These are phyloP conservation scores for Paramormyrops hopkinsi DNA, from an alignment of 2,797 vertebrate genomes.

Conservation along the genomic window DNA sequence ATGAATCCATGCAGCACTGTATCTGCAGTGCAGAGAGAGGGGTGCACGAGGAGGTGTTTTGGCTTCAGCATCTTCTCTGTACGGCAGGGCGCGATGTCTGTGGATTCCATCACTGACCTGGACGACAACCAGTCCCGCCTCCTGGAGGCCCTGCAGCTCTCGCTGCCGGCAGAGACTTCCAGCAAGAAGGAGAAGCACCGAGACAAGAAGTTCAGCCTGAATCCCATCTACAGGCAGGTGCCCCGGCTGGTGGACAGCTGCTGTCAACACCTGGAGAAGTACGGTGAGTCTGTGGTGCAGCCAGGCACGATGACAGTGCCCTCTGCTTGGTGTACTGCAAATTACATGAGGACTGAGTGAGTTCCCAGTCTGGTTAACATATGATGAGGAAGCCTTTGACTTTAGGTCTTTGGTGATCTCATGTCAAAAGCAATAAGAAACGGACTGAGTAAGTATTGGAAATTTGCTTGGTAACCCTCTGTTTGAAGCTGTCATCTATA, in stretches of 20 bases:
- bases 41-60: not conserved
- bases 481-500: not conserved
- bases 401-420: not conserved
- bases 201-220: slow-evolving; percentile 88
- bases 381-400: not conserved
- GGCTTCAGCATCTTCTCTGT: slow-evolving; percentile 14
- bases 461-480: not conserved
- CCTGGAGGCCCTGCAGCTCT: slow-evolving; percentile 89
- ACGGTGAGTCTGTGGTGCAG: slow-evolving; percentile 61
- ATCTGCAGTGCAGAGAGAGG: not conserved
- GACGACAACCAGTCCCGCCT: slow-evolving; percentile 89
- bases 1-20: not conserved
- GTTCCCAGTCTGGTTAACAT: not conserved
- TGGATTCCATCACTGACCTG: slow-evolving; percentile 92
- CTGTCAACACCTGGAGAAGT: slow-evolving; percentile 89
- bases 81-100: slow-evolving; percentile 86
- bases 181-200: slow-evolving; percentile 88
- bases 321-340: not conserved
- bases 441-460: not conserved
- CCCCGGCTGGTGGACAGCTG: slow-evolving; percentile 88
- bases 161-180: slow-evolving; percentile 79
- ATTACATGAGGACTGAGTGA: not conserved
- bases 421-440: not conserved
- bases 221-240: slow-evolving; percentile 91
- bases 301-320: not conserved